Percentiles rank a stretch among this genome's conserved stretches.
Conservation (phyloP, 2,113 vertebrate species). For the Pomatostomus ruficeps region DNA sequence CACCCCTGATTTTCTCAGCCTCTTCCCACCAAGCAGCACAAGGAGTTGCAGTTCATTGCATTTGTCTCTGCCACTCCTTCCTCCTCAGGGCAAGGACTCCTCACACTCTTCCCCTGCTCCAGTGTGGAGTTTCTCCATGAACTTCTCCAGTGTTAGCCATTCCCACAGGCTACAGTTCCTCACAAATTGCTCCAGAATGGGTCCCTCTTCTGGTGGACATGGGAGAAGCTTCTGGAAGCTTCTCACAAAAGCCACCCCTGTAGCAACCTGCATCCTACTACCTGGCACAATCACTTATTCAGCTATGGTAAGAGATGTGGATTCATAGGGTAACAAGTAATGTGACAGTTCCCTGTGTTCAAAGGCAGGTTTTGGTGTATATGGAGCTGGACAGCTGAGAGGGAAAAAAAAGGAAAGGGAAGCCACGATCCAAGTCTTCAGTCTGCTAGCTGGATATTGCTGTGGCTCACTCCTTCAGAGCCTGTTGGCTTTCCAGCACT, state of each 20-base stretch:
- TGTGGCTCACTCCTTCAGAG: neutral
- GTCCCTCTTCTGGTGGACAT: neutral
- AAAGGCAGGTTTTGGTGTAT: neutral
- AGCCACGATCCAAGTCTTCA: neutral
- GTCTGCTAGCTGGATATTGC: neutral
- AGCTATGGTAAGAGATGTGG: fast-evolving
- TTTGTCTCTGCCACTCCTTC: neutral
- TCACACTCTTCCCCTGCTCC: neutral
- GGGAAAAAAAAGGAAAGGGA: neutral
- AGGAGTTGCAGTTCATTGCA: neutral
- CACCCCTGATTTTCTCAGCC: neutral
- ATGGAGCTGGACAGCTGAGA: neutral
- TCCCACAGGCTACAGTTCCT: neutral
- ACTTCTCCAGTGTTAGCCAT: neutral
- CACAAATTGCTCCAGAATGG: neutral
- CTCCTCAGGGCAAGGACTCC: fast-evolving
- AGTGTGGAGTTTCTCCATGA: neutral
- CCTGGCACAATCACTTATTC: neutral
- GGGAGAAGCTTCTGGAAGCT: neutral
- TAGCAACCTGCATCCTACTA: too few species aligned
- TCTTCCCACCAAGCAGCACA: neutral
- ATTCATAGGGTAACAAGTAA: neutral
- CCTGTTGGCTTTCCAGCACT: neutral
- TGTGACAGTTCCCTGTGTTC: neutral
- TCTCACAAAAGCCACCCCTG: neutral